phyloP scores from a whole-genome alignment of 2,888 invertebrate species.

The Microlaimidae sp. region DNA sequence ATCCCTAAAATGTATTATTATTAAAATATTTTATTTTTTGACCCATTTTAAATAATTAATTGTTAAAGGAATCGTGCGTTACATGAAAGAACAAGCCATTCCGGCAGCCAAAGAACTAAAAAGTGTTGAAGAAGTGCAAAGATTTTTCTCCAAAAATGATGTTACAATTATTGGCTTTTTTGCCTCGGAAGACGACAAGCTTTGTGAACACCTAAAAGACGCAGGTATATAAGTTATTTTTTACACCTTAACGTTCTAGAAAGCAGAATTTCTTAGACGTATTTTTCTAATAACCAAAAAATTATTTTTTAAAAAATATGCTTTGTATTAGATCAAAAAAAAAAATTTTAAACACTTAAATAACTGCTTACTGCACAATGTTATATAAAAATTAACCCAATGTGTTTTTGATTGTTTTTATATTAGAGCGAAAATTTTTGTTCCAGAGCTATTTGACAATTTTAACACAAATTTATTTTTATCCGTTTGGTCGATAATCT shows the following conservation, averaged over 20 bases:
- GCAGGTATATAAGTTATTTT: constrained; percentile 39
- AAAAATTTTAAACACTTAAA: constrained; percentile 2
- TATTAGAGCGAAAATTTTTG: no score
- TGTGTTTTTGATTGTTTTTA: no score
- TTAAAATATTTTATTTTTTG: no score
- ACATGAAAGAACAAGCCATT: constrained; percentile 43
- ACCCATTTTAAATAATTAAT: no score
- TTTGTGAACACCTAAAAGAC: constrained; percentile 39
- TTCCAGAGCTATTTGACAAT: no score
- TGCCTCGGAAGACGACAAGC: constrained; percentile 35
- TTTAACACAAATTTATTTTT: no score
- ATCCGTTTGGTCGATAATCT: no score
- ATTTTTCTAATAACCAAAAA: no score
- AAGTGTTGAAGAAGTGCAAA: constrained; percentile 36
- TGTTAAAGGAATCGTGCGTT: constrained; percentile 41
- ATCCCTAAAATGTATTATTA: no score
- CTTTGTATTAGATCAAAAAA: constrained; percentile 2
- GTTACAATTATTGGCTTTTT: constrained; percentile 45
- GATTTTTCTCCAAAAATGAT: constrained; percentile 37
- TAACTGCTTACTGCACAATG: no score
- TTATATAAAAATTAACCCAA: no score
- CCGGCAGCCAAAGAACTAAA: constrained; percentile 35
- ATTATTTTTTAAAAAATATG: no score
- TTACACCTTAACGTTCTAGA: constrained; percentile 23
- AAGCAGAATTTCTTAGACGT: background rate